Conservation (phyloP, 2,888 invertebrate species). For the Onchidella celtica region DNA sequence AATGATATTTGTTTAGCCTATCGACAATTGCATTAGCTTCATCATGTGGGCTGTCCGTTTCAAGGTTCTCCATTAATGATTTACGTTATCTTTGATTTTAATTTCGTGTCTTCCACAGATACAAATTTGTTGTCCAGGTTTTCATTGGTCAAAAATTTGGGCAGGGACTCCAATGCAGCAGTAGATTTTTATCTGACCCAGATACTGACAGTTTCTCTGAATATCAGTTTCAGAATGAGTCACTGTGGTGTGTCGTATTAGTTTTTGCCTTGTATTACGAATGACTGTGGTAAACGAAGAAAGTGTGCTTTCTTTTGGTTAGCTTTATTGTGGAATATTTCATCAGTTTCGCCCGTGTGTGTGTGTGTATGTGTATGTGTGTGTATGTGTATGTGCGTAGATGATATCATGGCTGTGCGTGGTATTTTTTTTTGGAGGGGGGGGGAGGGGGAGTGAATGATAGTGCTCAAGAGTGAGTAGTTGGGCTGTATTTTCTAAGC, state of each 20-base stretch:
- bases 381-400: not conserved
- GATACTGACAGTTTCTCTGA: conserved; percentile 5
- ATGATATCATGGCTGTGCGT: too few relatives aligned
- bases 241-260: conserved; percentile 21
- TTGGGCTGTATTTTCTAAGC: too few relatives aligned
- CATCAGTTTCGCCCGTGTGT: not conserved
- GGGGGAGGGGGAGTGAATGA: too few relatives aligned
- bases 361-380: not conserved
- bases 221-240: conserved; percentile 15
- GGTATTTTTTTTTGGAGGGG: too few relatives aligned
- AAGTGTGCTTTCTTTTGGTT: too few relatives aligned
- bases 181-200: not conserved
- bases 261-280: conserved; percentile 16
- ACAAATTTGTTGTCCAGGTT: conserved; percentile 21
- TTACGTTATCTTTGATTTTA: not conserved
- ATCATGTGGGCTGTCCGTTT: too few relatives aligned
- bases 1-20: too few relatives aligned
- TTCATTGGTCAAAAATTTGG: conserved; percentile 1
- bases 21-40: too few relatives aligned
- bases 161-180: conserved; percentile 11
- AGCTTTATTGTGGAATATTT: not conserved
- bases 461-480: too few relatives aligned
- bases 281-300: too few relatives aligned
- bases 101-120: not conserved
- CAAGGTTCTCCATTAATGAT: too few relatives aligned